Percentiles rank a stretch among this genome's conserved stretches.
phyloP scores from a whole-genome alignment of 2,888 invertebrate genomes.

The Druceiella hillmani region DNA sequence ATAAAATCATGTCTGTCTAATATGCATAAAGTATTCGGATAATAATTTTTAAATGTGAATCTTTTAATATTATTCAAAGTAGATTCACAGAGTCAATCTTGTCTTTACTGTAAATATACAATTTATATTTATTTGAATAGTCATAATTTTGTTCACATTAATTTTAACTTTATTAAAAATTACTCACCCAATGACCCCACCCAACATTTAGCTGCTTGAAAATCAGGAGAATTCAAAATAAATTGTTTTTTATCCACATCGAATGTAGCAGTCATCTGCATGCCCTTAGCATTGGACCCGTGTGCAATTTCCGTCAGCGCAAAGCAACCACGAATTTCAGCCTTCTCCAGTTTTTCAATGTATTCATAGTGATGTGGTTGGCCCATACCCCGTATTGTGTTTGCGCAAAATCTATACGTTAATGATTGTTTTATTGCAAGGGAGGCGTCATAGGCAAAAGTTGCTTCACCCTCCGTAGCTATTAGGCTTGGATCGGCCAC shows the following conservation, averaged over 20 bases:
- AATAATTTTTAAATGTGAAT: too few relatives aligned
- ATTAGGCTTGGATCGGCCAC: slow-evolving; percentile 43
- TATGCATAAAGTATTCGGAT: too few relatives aligned
- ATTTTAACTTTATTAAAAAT: background rate
- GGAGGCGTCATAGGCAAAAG: slow-evolving; percentile 57
- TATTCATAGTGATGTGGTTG: slow-evolving; percentile 56
- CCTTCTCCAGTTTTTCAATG: slow-evolving; percentile 38
- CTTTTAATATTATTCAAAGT: too few relatives aligned
- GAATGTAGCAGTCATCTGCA: slow-evolving; percentile 82
- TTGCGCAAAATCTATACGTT: slow-evolving; percentile 62
- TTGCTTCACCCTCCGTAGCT: slow-evolving; percentile 46
- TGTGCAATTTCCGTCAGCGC: slow-evolving; percentile 87
- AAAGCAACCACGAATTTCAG: slow-evolving; percentile 55
- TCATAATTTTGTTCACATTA: too few relatives aligned
- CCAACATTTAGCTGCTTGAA: slow-evolving; percentile 93
- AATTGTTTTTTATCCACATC: slow-evolving; percentile 69
- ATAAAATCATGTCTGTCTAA: too few relatives aligned
- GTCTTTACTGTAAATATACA: too few relatives aligned
- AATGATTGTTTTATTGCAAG: slow-evolving; percentile 61
- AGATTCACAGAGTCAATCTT: too few relatives aligned
- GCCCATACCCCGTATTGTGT: slow-evolving; percentile 59
- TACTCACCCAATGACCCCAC: slow-evolving; percentile 65
- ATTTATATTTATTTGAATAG: too few relatives aligned
- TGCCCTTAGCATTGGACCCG: slow-evolving; percentile 84
- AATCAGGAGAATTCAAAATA: slow-evolving; percentile 78